phyloP scores from a whole-genome alignment of 2,888 invertebrate genomes.

The Anticlea derivata region DNA sequence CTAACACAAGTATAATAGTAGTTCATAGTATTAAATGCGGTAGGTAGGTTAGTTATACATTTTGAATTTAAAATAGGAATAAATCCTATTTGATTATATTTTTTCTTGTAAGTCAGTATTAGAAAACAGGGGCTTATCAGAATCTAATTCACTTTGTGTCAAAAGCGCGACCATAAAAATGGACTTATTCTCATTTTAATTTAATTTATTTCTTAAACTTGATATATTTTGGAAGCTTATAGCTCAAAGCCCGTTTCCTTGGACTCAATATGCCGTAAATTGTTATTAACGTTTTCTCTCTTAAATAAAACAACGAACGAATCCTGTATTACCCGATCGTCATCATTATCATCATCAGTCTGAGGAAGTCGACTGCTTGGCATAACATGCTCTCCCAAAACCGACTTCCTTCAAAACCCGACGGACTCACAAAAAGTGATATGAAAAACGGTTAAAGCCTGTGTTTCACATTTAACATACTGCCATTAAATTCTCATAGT shows the following conservation, averaged over 20 bases:
- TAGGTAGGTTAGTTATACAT: not conserved
- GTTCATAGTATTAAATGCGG: too few relatives aligned
- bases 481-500: too few relatives aligned
- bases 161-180: slow-evolving; percentile 61
- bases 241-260: slow-evolving; percentile 58
- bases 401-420: too few relatives aligned
- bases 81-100: slow-evolving; percentile 25
- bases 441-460: too few relatives aligned
- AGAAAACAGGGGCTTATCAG: slow-evolving; percentile 55
- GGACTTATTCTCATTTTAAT: slow-evolving; percentile 67
- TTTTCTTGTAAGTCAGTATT: slow-evolving; percentile 36
- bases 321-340: slow-evolving; percentile 50
- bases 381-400: not conserved
- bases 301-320: slow-evolving; percentile 29
- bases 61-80: not conserved
- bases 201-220: slow-evolving; percentile 67
- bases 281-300: slow-evolving; percentile 59
- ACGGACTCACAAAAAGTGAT: too few relatives aligned
- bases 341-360: too few relatives aligned
- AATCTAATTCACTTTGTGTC: slow-evolving; percentile 61
- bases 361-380: too few relatives aligned
- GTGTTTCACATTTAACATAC: too few relatives aligned
- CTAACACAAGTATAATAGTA: too few relatives aligned
- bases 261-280: slow-evolving; percentile 68
- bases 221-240: slow-evolving; percentile 51